These are phyloP conservation scores for Cyclophora albipunctata DNA, from an alignment of 2,888 invertebrate genomes.

Conservation along the genomic window DNA sequence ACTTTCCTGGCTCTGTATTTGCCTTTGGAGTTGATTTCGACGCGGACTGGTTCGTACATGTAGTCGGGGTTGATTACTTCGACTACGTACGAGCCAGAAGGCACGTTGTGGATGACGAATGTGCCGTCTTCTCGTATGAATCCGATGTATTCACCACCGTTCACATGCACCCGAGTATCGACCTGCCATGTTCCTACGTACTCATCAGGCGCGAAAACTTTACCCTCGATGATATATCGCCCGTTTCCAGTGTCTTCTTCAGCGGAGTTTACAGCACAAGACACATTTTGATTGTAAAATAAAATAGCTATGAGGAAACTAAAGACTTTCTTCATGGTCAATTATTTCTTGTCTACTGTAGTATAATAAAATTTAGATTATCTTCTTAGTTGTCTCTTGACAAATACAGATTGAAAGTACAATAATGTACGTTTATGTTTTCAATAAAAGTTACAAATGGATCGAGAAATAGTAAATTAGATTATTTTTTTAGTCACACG, in stretches of 20 bases:
- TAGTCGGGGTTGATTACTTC: slow-evolving; percentile 94
- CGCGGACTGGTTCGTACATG: slow-evolving; percentile 94
- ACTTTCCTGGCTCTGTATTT: slow-evolving; percentile 96
- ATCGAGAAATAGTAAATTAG: too few relatives aligned
- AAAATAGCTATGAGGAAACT: too few relatives aligned
- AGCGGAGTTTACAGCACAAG: slow-evolving; percentile 30
- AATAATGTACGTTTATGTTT: too few relatives aligned
- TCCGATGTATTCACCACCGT: slow-evolving; percentile 91
- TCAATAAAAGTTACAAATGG: too few relatives aligned
- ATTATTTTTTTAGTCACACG: too few relatives aligned
- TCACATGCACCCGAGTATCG: slow-evolving; percentile 86
- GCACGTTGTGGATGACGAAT: slow-evolving; percentile 90
- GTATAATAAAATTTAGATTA: too few relatives aligned
- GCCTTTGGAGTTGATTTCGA: slow-evolving; percentile 98
- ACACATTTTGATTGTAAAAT: background rate
- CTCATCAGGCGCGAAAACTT: slow-evolving; percentile 84
- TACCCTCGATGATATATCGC: slow-evolving; percentile 86
- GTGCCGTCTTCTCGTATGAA: slow-evolving; percentile 94
- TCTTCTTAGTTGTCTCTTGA: too few relatives aligned
- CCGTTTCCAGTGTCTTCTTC: slow-evolving; percentile 67
- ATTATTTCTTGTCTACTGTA: too few relatives aligned
- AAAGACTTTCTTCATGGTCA: too few relatives aligned
- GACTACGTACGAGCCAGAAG: slow-evolving; percentile 94
- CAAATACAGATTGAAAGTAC: too few relatives aligned
- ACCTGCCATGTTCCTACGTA: slow-evolving; percentile 82